phyloP scores from a whole-genome alignment of 2,888 invertebrate genomes.

The Agrenia bidenticulata region DNA sequence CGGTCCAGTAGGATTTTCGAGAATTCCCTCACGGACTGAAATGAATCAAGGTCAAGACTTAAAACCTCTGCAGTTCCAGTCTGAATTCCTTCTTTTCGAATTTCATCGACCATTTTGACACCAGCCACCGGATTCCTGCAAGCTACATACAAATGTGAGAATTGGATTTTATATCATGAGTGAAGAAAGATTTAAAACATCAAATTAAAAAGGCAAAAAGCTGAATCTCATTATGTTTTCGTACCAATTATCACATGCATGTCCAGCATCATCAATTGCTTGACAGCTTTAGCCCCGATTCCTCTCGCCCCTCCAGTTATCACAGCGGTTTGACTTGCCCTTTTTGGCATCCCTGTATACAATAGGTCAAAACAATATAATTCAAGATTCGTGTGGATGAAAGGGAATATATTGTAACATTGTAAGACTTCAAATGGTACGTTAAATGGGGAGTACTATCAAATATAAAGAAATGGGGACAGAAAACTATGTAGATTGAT shows the following conservation, averaged over 20 bases:
- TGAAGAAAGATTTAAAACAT: background rate
- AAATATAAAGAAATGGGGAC: too few relatives aligned
- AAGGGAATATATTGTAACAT: too few relatives aligned
- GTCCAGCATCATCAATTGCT: constrained; percentile 68
- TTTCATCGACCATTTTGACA: constrained; percentile 57
- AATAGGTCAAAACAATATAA: too few relatives aligned
- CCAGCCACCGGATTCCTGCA: constrained; percentile 69
- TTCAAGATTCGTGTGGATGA: too few relatives aligned
- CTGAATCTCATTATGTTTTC: background rate
- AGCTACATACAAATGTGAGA: constrained; percentile 64
- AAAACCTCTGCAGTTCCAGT: constrained; percentile 67
- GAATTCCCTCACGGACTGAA: constrained; percentile 75
- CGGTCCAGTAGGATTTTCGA: constrained; percentile 66
- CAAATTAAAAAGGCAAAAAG: background rate
- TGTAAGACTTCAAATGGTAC: too few relatives aligned
- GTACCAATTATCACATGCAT: constrained; percentile 49
- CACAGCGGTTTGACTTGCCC: constrained; percentile 70
- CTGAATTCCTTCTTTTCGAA: constrained; percentile 60
- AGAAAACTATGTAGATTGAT: too few relatives aligned
- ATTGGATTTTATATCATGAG: background rate
- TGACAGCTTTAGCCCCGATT: constrained; percentile 75
- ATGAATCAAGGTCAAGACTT: constrained; percentile 72
- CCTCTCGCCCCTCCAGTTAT: constrained; percentile 86
- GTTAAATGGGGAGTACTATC: too few relatives aligned
- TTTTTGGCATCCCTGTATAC: constrained; percentile 67